Base-by-base conservation (phyloP, 2,888 invertebrate species). In the Drosophila heteroneura region DNA sequence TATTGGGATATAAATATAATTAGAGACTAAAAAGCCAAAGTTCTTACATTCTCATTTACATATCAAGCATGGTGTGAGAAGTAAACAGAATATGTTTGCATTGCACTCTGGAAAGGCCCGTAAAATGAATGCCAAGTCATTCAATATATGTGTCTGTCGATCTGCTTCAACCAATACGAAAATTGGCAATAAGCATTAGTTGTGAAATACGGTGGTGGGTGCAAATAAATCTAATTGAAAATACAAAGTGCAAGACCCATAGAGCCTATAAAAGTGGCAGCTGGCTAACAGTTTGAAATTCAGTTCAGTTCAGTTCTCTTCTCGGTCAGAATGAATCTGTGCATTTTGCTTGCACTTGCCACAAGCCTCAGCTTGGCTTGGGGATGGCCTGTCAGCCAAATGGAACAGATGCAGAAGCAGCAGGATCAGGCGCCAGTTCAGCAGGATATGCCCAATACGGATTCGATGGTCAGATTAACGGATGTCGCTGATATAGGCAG, bases 401-500 rank as follows among this genome's bases (percentile, higher is more conserved):
- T 33, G 74, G 73, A 62, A 6, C 51, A 57, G 32, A 3, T n/a
- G 10, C 32, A 53, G 32, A 6, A 9, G 7, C 32, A 35, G 5
- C 33, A 64, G 14, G 22, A 41, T 28, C 56, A 41, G 56, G 6
- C 0, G 2, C 9, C 16, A 16, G 9, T 26, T 47, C 19, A 22
- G 12, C 47, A 54, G 19, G 28, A 44, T 16, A 12, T 14, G 54
- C 14, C n/a, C 10, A 39, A 30, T 4, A 5, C n/a, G 16, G 79
- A 47, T 12, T 9, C 54, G 6, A 39, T 51, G 5, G 35, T 54
- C 26, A 63, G 35, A 9, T 33, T 88, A n/a, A 22, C 59, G 22
- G 90, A 88, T 51, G 53, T 71, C 14, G 79, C 74, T 5, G 85
- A 86, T 57, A 47, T 70, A 49, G 91, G 80, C 57, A 71, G 51